Base-by-base conservation (phyloP, 2,888 invertebrate species). In the Aphrophora alni region DNA sequence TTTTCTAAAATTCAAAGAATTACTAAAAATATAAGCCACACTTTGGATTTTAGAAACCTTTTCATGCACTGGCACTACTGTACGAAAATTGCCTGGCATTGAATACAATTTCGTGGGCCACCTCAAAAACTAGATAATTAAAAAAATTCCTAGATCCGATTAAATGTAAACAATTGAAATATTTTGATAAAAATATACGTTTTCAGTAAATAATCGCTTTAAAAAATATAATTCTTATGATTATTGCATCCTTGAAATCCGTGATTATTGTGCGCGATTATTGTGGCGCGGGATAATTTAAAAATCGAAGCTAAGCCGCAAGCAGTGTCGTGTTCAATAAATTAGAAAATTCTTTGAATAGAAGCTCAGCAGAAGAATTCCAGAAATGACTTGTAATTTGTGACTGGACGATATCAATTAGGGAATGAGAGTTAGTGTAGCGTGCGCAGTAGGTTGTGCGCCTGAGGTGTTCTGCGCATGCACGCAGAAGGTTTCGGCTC, bases 331-430 rank as follows among this genome's bases (percentile, higher is more conserved):
- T 79, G 78, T 74, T 68, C 74, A 51, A 79, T 79, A 79, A 79
- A 79, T 79, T 79, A 79, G 78, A 68, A 74, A 79, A 79, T 79
- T 79, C 78, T 69, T 74, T 69, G 74, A 59, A 74, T 33, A 68
- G 78, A 78, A 59, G 78, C 73, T 72, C 51, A 78, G 44, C 73
- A n/a, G 24, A 17, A 25, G 74, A 59, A 59, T 59, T 59, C 59
- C 59, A 59, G 59, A 59, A 59, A 59, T 59, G n/a, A 38, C 51
- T 38, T 74, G 68, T 74, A 79, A 79, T 79, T 79, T 79, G 78
- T 38, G 38, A 68, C 33, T 27, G 74, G 72, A 51, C 78, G 26
- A 51, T 74, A 74, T 79, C 78, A 79, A 74, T 74, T 73, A 73
- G 59, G 27, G 70, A 17, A 33, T 21, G 27, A 14, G 44, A 14